These are phyloP conservation scores for Gadus macrocephalus DNA, from an alignment of 2,113 vertebrate species.

Conservation along the genomic window DNA sequence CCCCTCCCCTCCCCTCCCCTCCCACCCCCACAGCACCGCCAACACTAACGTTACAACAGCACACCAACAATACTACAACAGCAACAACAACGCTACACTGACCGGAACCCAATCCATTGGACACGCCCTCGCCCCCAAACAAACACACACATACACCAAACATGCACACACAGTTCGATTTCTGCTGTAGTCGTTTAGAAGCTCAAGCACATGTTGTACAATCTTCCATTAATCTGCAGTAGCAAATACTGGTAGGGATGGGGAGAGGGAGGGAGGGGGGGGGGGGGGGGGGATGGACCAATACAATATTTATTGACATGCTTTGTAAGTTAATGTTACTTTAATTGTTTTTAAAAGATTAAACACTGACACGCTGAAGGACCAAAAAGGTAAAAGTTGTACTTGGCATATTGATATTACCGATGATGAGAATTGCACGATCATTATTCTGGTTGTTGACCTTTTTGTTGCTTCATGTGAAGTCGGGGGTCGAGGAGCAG, in stretches of 20 bases:
- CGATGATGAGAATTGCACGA: constrained; percentile 12
- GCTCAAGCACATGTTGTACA: constrained; percentile 72
- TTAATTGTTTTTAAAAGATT: constrained; percentile 36
- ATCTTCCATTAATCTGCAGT: constrained; percentile 50
- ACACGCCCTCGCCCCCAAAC: constrained; percentile 22
- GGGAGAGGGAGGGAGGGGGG: constrained; percentile 33
- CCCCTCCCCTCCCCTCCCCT: neutral
- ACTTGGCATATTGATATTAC: constrained; percentile 39
- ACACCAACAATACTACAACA: no score
- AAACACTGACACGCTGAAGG: constrained; percentile 22
- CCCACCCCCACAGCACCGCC: neutral
- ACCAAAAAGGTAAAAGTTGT: constrained; percentile 40
- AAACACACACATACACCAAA: neutral
- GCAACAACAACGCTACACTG: no score
- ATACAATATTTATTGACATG: constrained; percentile 58
- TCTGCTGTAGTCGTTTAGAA: constrained; percentile 64
- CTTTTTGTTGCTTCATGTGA: constrained; percentile 22
- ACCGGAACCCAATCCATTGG: constrained; percentile 11
- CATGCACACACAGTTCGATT: constrained; percentile 57
- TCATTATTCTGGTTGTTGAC: neutral
- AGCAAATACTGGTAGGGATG: constrained; percentile 69
- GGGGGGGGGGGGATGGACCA: constrained; percentile 39
- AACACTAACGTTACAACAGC: no score
- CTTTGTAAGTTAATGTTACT: constrained; percentile 49
- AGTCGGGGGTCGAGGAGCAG: neutral